Evolutionary conservation across 2,113 vertebrate genomes (phyloP), one percentile per base, ranked within the genome.

Genomic region (Dasypus novemcinctus): DNA sequence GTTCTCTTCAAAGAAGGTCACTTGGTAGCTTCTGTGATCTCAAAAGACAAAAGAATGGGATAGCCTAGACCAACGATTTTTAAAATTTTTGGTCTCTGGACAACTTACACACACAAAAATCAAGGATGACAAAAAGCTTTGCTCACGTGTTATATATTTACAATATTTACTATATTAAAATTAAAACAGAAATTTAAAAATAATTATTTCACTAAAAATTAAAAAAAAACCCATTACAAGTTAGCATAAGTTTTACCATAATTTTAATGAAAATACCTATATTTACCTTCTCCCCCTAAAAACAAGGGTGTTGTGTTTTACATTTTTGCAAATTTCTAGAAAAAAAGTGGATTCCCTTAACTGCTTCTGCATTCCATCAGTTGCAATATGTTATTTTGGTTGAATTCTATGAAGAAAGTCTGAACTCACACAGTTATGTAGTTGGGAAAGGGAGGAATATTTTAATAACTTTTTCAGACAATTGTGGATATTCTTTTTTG

Each of bases 231-330:
- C 27, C 21, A 76, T 66, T 61, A 54, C 9, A 31, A 52, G 29
- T 75, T 85, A 87, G 80, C 5, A 46, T 80, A 90, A 87, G 41
- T n/a, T n/a, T n/a, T 85, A 74, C 92, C 33, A 31, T 86, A 43
- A 63, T 90, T 83, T 54, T 87, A 25, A 80, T 78, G 61, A 93
- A 93, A 88, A 90, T 59, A 75, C 13, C 38, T 38, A 63, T 66
- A 75, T 75, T 89, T 23, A 81, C 14, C 7, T 36, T 8, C 29
- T 25, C 3, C 2, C 72, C 33, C 14, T 11, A 3, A 6, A 52
- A 76, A 76, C 66, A 92, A 11, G 85, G 38, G 8, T 52, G 10
- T 5, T 38, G 21, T 43, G 90, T 80, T 87, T 94, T 46, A 84
- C 2, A 21, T 59, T 75, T 92, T 54, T 90, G 46, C 4, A 76